Conservation (phyloP, 1,140 invertebrate genomes). For the Apis mellifera region Amel_HAv3.1 CM009944.2:10447001-10447500, state of each 20-base stretch:
- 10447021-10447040: background rate
- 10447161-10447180: conserved; percentile 31
- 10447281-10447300: too few relatives aligned
- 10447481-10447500: background rate
- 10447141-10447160: conserved; percentile 1
- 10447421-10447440: conserved; percentile 39
- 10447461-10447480: background rate
- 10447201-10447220: background rate
- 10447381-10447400: conserved; percentile 4
- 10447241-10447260: background rate
- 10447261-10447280: too few relatives aligned
- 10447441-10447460: conserved; percentile 17
- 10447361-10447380: conserved; percentile 17
- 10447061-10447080: background rate
- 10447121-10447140: background rate
- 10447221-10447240: background rate
- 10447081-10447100: background rate
- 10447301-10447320: too few relatives aligned
- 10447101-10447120: background rate
- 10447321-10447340: background rate
- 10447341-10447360: conserved; percentile 18
- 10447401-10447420: conserved; percentile 47
- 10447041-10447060: background rate
- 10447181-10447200: background rate
- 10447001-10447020: too few relatives aligned